Base-by-base conservation (phyloP, 2,888 invertebrate genomes). In the Eupithecia subfuscata region DNA sequence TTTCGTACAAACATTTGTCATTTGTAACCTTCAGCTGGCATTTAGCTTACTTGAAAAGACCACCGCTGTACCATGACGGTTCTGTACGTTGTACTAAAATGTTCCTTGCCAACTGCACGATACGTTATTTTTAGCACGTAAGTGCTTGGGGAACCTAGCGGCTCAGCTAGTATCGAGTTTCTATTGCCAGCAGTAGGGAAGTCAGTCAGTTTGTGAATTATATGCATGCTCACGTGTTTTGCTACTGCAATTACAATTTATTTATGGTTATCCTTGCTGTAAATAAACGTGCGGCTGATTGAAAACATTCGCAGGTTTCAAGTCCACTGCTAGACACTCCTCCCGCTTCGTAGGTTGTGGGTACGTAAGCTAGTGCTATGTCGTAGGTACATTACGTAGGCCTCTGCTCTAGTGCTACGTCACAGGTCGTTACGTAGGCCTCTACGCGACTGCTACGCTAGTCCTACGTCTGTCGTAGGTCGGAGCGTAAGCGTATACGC, bases 91-190 rank as follows among this genome's bases (percentile, higher is more conserved):
- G 18, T 9, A 18, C 34, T 64, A 8, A 45, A 14, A 22, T 68
- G 22, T n/a, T 68, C 68, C 37, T 22, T 68, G 43, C 14, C 68
- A 9, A 22, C 6, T 12, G 34, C 40, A 14, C 68, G 43, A 43
- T 43, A 43, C 14, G 68, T 68, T 68, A 45, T 43, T 68, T 68
- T 68, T 68, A 25, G 68, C 43, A 43, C 68, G 68, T 68, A 68
- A 68, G 68, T 68, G 68, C 68, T 68, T 22, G 16, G 43, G 68
- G 68, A 68, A 25, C 12, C 52, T 69, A 69, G 30, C 30, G 18
- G n/a, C 67, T 40, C n/a, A 67, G 37, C 37, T 67, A 43, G 43
- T 69, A 45, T 69, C 69, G 69, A 16, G 30, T 69, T 69, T 12
- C 65, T 67, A 67, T 37, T 37, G 37, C 25, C 40, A 22, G 37